Base-by-base conservation (phyloP, 2,888 invertebrate genomes). In the Keiferia lycopersicella region DNA sequence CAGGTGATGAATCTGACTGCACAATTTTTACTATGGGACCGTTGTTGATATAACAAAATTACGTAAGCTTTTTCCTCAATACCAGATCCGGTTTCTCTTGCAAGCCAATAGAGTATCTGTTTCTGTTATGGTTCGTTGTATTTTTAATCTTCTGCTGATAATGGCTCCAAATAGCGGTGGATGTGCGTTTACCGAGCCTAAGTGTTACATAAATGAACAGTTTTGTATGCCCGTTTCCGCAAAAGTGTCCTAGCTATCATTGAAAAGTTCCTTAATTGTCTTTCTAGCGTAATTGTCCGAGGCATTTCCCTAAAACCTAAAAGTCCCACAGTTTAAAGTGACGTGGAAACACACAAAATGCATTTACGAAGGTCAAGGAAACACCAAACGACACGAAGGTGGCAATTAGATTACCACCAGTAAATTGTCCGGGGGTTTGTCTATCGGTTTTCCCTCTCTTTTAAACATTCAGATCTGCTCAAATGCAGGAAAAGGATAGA, bases 281-380 rank as follows among this genome's bases (percentile, higher is more conserved):
- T 16, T 34, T 10, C 34, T 8, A 26, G 20, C 22, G 12, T 18
- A 26, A 34, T 14, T 16, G 56, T 16, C 56, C 6, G 3, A 22
- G 30, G 4, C 22, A 34, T 16, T 56, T 56, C 34, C 16, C 56
- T 56, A 10, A 56, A 56, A 53, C 22, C 56, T 56, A 34, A 61
- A 61, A 61, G 61, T 61, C 50, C 20, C 45, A 18, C 61, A 61
- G 26, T 61, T 61, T 69, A 73, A 73, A 71, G 74, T 67, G 78
- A 73, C 79, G 61, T 50, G 69, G 71, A 66, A 74, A 80, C 80
- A 80, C 73, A 78, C 82, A 80, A 87, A 88, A 84, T 82, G 85
- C 88, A 88, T 88, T 87, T 84, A 84, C 79, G 73, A 86, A 90
- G 89, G 89, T 88, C 90, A 90, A 87, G 88, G 87, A 84, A 76